Evolutionary conservation across 1,140 invertebrate species (phyloP).

Genomic region (Sycophaga agraensis): DNA sequence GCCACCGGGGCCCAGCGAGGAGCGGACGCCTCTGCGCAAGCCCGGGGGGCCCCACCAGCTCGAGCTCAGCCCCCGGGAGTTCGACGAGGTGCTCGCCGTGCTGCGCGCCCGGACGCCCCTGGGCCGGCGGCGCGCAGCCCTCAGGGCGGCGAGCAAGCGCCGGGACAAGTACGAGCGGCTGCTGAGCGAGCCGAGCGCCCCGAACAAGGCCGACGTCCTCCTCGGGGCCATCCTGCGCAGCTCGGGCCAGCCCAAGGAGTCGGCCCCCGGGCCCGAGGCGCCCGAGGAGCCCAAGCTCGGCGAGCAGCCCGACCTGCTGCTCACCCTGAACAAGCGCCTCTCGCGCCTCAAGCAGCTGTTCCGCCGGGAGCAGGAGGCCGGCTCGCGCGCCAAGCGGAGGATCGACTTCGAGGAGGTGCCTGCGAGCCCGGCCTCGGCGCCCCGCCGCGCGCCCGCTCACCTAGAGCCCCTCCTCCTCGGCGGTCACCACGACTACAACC

Average conservation of each 20-base stretch:
- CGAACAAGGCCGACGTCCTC: constrained; percentile 59
- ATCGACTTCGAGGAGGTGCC: constrained; percentile 11
- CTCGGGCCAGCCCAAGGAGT: constrained; percentile 35
- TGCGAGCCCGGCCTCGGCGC: constrained; percentile 10
- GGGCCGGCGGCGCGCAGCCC: constrained; percentile 37
- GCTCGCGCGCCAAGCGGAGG: constrained; percentile 13
- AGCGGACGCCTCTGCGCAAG: constrained; percentile 31
- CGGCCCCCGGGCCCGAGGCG: not conserved
- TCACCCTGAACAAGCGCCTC: constrained; percentile 48
- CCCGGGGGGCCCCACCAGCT: constrained; percentile 53
- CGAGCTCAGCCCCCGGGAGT: constrained; percentile 55
- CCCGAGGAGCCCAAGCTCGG: not conserved
- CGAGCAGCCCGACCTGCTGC: constrained; percentile 31
- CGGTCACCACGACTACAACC: not conserved
- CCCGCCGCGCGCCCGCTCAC: constrained; percentile 16
- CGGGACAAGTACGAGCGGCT: constrained; percentile 37
- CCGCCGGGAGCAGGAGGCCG: constrained; percentile 41
- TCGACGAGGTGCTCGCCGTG: constrained; percentile 58
- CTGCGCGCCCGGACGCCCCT: constrained; percentile 47
- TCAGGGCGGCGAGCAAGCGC: constrained; percentile 34
- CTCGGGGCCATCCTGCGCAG: constrained; percentile 59
- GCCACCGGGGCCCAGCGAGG: constrained; percentile 28
- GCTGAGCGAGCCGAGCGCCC: constrained; percentile 31
- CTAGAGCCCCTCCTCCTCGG: too few relatives aligned
- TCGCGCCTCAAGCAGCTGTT: constrained; percentile 47